Evolutionary conservation across 2,113 vertebrate species (phyloP), one percentile per base, ranked within the genome.

Genomic region (Motacilla tschutschensis): DNA sequence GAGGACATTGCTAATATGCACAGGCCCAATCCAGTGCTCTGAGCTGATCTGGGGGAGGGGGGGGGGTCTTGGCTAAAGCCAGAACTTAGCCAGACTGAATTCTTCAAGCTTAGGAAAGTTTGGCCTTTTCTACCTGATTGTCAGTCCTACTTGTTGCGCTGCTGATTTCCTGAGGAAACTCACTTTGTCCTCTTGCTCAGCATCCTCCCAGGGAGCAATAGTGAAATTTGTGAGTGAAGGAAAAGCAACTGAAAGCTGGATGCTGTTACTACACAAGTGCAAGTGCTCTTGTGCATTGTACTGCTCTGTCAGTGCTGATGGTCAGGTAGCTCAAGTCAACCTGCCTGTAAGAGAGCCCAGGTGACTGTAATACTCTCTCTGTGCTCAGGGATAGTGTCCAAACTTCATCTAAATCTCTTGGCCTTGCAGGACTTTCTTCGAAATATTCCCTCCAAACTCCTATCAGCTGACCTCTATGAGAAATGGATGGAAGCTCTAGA

Each of bases 401-500:
- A 64, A 19, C 16, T 60, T 85, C 40, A 94, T 44, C 14, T 2
- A 8, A 29, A 47, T 43, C 29, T 72, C 40, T 73, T 85, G 79
- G 24, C 9, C 50, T 94, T 93, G 44, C 95, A 99, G 99, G 98
- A 98, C 86, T 99, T 99, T 86, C 98, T 99, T 54, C 96, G 98
- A 79, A 98, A 98, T 9, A 98, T 99, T 90, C 99, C 99, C 8
- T 96, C 95, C 74, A 98, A 98, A 83, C 97, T 99, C 26, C 95
- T 99, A 53, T 97, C 95, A 8, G 95, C 96, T 5, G 96, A 98
- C 29, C 97, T 98, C 65, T 99, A 98, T 31, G 92, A 97, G 20
- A 95, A 94, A 36, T 99, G 99, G 99, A 98, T 98, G 94, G 60
- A 53, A 0, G 98, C 98, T 55, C 81, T 99, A 89, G 97, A 98